These are phyloP conservation scores for Pemphigus obesinymphae DNA, from an alignment of 1,140 invertebrate genomes.

Conservation along the genomic window DNA sequence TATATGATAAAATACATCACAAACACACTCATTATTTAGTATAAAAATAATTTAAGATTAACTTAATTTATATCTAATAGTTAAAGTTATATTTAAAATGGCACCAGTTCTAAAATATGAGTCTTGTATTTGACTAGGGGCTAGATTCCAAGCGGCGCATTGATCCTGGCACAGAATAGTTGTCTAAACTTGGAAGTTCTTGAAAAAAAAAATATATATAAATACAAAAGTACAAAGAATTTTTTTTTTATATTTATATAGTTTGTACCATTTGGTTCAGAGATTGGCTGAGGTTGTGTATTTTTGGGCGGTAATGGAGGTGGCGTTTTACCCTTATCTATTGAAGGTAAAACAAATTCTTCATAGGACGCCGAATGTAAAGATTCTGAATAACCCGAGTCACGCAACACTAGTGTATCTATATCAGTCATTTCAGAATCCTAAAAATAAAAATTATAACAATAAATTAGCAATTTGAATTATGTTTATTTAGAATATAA, in stretches of 20 bases:
- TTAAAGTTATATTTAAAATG: constrained; percentile 15
- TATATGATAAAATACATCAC: background rate
- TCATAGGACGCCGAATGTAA: constrained; percentile 31
- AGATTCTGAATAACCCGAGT: constrained; percentile 29
- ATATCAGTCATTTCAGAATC: constrained; percentile 28
- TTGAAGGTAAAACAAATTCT: constrained; percentile 31
- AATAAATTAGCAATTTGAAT: background rate
- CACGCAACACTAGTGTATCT: background rate
- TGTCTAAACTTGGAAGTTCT: constrained; percentile 11
- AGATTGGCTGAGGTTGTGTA: background rate
- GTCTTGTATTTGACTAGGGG: constrained; percentile 33
- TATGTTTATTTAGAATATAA: background rate
- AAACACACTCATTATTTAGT: constrained; percentile 5
- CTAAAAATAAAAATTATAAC: background rate
- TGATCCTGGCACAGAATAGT: constrained; percentile 20
- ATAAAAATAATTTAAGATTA: constrained; percentile 33
- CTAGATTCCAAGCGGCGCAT: constrained; percentile 14
- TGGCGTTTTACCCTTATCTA: background rate
- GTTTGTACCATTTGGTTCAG: constrained; percentile 14
- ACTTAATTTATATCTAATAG: constrained; percentile 6
- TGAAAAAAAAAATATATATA: background rate
- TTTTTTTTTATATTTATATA: background rate
- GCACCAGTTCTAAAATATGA: constrained; percentile 19
- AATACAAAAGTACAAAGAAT: too few relatives aligned
- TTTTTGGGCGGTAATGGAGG: constrained; percentile 22